A percentile compares a stretch with the other conserved stretches of the same genome.
Evolutionary conservation across 2,113 vertebrate genomes (phyloP).

Genomic region (Lanius collurio): DNA sequence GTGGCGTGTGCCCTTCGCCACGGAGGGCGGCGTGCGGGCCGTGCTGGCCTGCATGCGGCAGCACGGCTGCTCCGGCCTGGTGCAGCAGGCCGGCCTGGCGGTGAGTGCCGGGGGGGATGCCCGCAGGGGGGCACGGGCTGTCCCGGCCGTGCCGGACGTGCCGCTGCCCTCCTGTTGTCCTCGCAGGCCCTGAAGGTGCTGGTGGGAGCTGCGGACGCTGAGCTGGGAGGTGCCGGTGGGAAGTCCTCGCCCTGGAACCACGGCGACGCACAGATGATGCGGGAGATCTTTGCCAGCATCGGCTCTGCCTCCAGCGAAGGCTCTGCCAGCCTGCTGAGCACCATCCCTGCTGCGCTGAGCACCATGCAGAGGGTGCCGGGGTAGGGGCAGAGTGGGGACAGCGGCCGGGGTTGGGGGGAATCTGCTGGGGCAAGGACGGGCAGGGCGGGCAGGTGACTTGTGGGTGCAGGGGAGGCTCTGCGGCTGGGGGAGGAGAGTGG

Average conservation of each 20-base stretch:
- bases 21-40: conserved; percentile 88
- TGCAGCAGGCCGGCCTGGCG: conserved; percentile 89
- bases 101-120: conserved; percentile 70
- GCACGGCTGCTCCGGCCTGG: conserved; percentile 69
- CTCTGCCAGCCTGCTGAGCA: conserved; percentile 78
- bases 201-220: conserved; percentile 82
- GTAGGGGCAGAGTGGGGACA: conserved; percentile 49
- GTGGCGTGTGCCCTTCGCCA: conserved; percentile 88
- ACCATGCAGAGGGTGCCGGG: conserved; percentile 83
- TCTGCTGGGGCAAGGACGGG: rapidly evolving
- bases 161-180: background rate
- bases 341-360: conserved; percentile 83
- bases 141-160: rapidly evolving
- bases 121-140: background rate
- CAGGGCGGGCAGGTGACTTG: background rate
- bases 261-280: conserved; percentile 86
- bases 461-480: background rate
- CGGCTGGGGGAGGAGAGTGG: background rate
- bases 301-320: conserved; percentile 86
- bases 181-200: conserved; percentile 89
- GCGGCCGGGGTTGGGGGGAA: background rate
- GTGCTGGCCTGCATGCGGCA: conserved; percentile 88
- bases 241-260: conserved; percentile 71
- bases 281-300: conserved; percentile 95
- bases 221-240: conserved; percentile 66